Evolutionary conservation across 2,888 invertebrate species (phyloP), one percentile per base, ranked within the genome.

Genomic region (Drosophila maculinotata): DNA sequence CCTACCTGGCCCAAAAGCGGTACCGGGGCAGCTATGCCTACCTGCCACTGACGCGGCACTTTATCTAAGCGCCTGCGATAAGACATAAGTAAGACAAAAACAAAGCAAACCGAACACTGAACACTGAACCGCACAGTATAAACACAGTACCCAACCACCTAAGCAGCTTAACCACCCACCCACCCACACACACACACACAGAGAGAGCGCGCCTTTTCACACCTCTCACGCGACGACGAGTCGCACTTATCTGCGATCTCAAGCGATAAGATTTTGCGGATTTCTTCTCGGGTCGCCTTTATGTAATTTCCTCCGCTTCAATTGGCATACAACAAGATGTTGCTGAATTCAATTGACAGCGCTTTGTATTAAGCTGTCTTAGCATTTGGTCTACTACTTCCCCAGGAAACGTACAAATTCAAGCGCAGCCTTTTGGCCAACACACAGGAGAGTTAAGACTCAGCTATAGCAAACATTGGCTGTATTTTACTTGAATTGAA

Each of bases 51-150:
- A 65, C 31, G 57, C 53, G 45, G 30, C 59, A 17, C 25, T 70
- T 70, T 70, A 70, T 66, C 70, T 70, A 69, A 49, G 70, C 70
- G 69, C 65, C 65, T 65, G 70, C 48, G 69, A 69, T 69, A 69
- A 69, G 49, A 47, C 28, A n/a, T n/a, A n/a, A n/a, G n/a, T 20
- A 20, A 20, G 20, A 4, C 3, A 17, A 54, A 35, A 17, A 20
- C 35, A 42, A 53, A 62, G 30, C 30, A 8, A 23, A 30, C 28
- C 33, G 28, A 3, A 17, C n/a, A 36, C 14, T 26, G 6, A 31
- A 31, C 4, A 20, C 2, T 20, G 20, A 20, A 4, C 20, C 20
- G n/a, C n/a, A n/a, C n/a, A n/a, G n/a, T n/a, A n/a, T n/a, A 35
- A 17, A 20, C 35, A 42, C 14, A n/a, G 20, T 28, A 17, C 44